Evolutionary conservation across 2,797 vertebrate genomes (phyloP).

Genomic region (Cuniculus paca): DNA sequence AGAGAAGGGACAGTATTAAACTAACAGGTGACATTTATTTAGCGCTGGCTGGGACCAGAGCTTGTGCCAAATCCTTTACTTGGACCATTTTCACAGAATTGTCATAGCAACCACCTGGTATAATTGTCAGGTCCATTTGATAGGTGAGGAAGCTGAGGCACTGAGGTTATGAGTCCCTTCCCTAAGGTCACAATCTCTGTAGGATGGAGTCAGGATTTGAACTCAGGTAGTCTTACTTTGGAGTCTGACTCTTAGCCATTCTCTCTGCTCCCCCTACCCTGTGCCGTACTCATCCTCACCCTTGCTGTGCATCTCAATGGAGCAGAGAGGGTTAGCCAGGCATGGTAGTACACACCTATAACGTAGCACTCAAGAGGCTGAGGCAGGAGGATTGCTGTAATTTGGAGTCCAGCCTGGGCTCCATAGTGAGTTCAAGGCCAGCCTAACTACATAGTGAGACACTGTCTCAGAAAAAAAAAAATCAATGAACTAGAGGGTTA

Average conservation of each 20-base stretch:
- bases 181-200: not conserved
- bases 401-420: not conserved
- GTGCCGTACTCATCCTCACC: accelerated
- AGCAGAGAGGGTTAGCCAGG: not conserved
- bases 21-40: not conserved
- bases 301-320: accelerated
- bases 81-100: not conserved
- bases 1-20: not conserved
- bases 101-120: not conserved
- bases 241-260: not conserved
- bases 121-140: not conserved
- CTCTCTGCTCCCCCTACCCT: not conserved
- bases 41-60: not conserved
- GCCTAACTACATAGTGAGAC: not conserved
- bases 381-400: not conserved
- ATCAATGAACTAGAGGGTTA: not conserved
- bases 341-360: not conserved
- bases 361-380: not conserved
- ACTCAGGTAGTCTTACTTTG: not conserved
- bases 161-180: not conserved
- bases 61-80: not conserved
- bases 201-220: not conserved
- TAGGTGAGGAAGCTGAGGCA: not conserved
- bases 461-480: not conserved
- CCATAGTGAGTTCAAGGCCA: not conserved